Conservation (phyloP, 2,888 invertebrate genomes). For the Zaprionus obscuricornis region DNA sequence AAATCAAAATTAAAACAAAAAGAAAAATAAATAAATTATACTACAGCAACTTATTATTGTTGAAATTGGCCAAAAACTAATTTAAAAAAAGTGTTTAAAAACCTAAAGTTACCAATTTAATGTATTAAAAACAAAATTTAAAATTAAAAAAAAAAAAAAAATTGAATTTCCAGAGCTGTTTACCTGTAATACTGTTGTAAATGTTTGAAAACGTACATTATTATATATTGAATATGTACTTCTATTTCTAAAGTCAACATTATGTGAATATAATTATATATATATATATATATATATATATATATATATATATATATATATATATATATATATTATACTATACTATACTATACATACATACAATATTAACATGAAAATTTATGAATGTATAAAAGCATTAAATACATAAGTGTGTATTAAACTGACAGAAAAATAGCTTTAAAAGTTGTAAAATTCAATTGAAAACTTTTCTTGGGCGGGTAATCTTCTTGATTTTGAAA, state of each 20-base stretch:
- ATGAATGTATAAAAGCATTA: not conserved
- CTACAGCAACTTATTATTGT: conserved; percentile 52
- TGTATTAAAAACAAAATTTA: conserved; percentile 18
- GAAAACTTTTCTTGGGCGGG: too few species aligned
- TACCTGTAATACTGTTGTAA: conserved; percentile 62
- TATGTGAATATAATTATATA: conserved; percentile 34
- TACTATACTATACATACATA: conserved; percentile 9
- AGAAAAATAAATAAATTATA: not conserved
- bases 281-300: conserved; percentile 25
- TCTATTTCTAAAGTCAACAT: conserved; percentile 46
- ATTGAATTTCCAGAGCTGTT: conserved; percentile 50
- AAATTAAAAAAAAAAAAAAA: conserved; percentile 11
- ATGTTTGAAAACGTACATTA: conserved; percentile 49
- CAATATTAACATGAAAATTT: too few species aligned
- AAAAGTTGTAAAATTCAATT: conserved; percentile 57
- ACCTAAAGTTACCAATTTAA: conserved; percentile 26
- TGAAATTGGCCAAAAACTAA: conserved; percentile 57
- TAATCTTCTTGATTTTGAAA: too few species aligned
- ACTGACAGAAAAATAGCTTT: conserved; percentile 69
- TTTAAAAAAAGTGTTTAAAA: conserved; percentile 10
- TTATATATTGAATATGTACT: conserved; percentile 40
- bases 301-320: conserved; percentile 34
- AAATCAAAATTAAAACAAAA: not conserved
- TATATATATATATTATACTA: conserved; percentile 20
- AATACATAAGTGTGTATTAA: conserved; percentile 51